These are phyloP conservation scores for Caretta caretta DNA, from an alignment of 2,113 vertebrate species.

Conservation along the genomic window DNA sequence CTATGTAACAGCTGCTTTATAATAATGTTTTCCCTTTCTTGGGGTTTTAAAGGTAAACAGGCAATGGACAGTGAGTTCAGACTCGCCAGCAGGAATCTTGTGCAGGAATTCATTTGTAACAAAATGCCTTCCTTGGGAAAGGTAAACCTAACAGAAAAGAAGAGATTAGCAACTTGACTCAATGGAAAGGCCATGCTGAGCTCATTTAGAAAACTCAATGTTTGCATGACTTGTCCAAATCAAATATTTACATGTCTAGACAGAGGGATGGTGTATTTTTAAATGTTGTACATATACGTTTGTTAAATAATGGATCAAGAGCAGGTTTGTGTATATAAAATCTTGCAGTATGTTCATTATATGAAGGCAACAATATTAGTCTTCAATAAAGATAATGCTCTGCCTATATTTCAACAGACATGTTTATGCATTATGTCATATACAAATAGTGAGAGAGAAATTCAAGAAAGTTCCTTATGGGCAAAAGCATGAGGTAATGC, in stretches of 20 bases:
- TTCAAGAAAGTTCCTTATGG: slow-evolving; percentile 9
- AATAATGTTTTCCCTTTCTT: background rate
- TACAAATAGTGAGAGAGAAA: background rate
- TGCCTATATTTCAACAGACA: background rate
- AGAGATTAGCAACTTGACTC: background rate
- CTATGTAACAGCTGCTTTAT: slow-evolving; percentile 26
- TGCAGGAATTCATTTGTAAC: background rate
- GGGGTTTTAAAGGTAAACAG: background rate
- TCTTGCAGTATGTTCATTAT: background rate
- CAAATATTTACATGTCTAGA: slow-evolving; percentile 25
- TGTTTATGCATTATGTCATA: background rate
- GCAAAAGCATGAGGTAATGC: background rate
- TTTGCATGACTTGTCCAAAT: background rate
- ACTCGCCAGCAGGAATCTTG: background rate
- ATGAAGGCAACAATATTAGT: background rate
- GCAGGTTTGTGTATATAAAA: background rate
- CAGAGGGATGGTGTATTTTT: background rate
- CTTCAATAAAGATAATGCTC: background rate
- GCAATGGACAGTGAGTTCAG: background rate
- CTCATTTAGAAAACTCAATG: slow-evolving; percentile 1
- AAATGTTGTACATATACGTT: background rate
- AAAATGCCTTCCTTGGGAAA: background rate
- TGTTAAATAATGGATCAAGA: background rate
- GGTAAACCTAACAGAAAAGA: background rate
- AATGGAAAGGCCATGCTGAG: background rate